Conservation (phyloP, 2,888 invertebrate genomes). For the Pseudoips prasinana region DNA sequence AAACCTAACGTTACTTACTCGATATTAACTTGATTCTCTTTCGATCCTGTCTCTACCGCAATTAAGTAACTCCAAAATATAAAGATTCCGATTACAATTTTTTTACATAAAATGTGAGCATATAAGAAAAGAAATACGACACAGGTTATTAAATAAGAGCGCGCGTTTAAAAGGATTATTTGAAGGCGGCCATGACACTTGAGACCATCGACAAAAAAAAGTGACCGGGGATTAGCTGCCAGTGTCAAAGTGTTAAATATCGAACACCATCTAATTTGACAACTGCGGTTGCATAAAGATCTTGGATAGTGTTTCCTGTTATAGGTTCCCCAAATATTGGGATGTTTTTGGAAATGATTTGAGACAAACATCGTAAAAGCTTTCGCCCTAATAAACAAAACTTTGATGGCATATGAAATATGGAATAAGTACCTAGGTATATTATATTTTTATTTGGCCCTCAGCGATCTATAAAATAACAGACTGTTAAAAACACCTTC, state of each 20-base stretch:
- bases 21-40: too few species aligned
- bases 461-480: too few species aligned
- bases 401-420: too few species aligned
- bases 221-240: slow-evolving; percentile 78
- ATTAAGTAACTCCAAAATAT: slow-evolving; percentile 11
- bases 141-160: slow-evolving; percentile 61
- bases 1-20: too few species aligned
- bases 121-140: slow-evolving; percentile 64
- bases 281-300: slow-evolving; percentile 63
- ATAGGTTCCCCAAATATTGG: slow-evolving; percentile 10
- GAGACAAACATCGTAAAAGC: too few species aligned
- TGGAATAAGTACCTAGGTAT: too few species aligned
- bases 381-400: too few species aligned
- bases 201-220: slow-evolving; percentile 62
- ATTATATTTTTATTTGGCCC: too few species aligned
- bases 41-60: neutral
- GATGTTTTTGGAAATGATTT: too few species aligned
- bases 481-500: too few species aligned
- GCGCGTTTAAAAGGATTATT: slow-evolving; percentile 78
- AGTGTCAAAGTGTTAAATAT: slow-evolving; percentile 82
- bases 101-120: slow-evolving; percentile 41
- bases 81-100: slow-evolving; percentile 61
- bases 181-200: slow-evolving; percentile 66
- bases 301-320: slow-evolving; percentile 32
- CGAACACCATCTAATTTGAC: slow-evolving; percentile 79